phyloP scores from a whole-genome alignment of 2,113 vertebrate genomes.

The Engraulis encrasicolus region DNA sequence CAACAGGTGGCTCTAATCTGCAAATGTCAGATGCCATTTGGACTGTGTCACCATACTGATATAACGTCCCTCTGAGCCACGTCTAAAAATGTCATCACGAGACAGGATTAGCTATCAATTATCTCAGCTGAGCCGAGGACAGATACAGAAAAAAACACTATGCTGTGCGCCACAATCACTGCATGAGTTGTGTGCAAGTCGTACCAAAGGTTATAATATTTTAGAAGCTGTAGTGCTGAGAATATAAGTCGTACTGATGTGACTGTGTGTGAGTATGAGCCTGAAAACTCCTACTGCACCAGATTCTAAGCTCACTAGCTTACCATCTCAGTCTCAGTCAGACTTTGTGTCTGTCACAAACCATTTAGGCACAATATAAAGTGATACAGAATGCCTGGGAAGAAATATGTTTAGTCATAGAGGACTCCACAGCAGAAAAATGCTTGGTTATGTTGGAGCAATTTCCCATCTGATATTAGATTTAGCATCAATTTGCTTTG shows the following conservation, averaged over 20 bases:
- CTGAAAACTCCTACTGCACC: too few relatives aligned
- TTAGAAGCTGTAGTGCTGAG: neutral
- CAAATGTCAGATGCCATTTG: neutral
- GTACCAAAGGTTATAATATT: neutral
- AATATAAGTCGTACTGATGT: too few relatives aligned
- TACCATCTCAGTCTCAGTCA: too few relatives aligned
- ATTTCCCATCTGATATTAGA: neutral
- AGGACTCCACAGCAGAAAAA: neutral
- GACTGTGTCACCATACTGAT: neutral
- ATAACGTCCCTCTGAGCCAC: neutral
- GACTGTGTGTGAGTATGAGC: too few relatives aligned
- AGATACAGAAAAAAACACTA: neutral
- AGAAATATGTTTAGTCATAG: too few relatives aligned
- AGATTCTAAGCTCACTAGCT: too few relatives aligned
- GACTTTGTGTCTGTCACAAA: too few relatives aligned
- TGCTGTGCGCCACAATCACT: neutral
- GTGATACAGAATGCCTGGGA: too few relatives aligned
- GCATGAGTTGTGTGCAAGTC: neutral
- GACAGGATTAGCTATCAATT: neutral
- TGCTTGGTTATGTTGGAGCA: neutral
- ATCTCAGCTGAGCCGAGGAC: neutral
- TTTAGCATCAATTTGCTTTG: too few relatives aligned
- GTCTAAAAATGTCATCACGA: neutral
- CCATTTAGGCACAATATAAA: too few relatives aligned
- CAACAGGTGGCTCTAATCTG: neutral